Percentiles rank a stretch among this genome's conserved stretches.
Evolutionary conservation across 2,113 vertebrate genomes (phyloP).

Genomic region (Aphyosemion australe): DNA sequence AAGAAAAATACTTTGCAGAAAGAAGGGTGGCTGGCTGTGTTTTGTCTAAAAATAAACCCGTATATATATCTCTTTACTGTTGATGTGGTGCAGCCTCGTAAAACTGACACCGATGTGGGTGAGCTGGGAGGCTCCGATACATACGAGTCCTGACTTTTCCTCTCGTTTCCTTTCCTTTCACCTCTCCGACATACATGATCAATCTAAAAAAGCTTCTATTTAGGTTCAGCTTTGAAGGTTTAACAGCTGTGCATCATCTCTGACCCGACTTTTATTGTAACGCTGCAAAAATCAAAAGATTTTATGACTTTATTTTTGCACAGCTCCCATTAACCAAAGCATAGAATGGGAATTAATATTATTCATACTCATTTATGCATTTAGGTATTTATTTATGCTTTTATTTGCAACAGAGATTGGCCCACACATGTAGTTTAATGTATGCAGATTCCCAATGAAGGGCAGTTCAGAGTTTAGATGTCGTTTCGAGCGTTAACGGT

Average conservation of each 20-base stretch:
- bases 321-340: too few species aligned
- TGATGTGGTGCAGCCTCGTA: constrained; percentile 45
- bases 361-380: neutral
- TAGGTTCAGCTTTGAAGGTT: constrained; percentile 27
- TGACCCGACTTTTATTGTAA: constrained; percentile 21
- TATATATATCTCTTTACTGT: constrained; percentile 53
- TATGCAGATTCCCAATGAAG: neutral
- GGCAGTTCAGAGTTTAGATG: constrained; percentile 6
- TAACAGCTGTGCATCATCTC: constrained; percentile 17
- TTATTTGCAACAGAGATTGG: neutral
- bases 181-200: constrained; percentile 7
- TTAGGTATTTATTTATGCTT: constrained; percentile 22
- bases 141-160: constrained; percentile 31
- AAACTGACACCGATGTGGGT: constrained; percentile 59
- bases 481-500: neutral
- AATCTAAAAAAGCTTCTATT: constrained; percentile 1
- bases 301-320: neutral
- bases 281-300: neutral
- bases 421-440: constrained; percentile 9
- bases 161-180: constrained; percentile 16
- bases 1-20: constrained; percentile 67
- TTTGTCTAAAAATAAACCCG: constrained; percentile 76
- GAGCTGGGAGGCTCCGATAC: constrained; percentile 35
- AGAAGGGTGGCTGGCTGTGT: constrained; percentile 37
- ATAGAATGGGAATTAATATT: too few species aligned